Evolutionary conservation across 2,888 invertebrate genomes (phyloP), one percentile per base, ranked within the genome.

Genomic region (Chrysopilus asiliformis): DNA sequence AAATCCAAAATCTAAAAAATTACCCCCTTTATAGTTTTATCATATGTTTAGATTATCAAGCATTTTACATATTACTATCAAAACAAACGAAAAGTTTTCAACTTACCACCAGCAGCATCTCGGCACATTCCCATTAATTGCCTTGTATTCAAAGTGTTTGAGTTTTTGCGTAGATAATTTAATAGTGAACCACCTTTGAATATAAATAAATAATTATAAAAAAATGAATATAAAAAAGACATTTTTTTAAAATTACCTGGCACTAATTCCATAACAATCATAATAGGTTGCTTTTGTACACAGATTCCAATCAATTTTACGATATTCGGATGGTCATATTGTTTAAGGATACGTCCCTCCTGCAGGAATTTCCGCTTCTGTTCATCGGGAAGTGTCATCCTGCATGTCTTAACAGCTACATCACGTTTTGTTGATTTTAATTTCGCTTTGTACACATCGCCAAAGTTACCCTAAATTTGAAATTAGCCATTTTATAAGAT

Each of bases 181-280:
- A 94, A 67, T 38, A 95, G 68, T 2, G 94, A 91, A 30, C 94
- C 94, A 49, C 93, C 91, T 58, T 79, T 4, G 38, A 42, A 20
- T 3, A 31, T 16, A 27, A 27, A 20, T 26, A 19, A 20, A 32
- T 10, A 32, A 31, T 32, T 9, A 32, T 20, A 15, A 14, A 27
- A 36, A 20, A n/a, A 29, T 13, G 14, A 26, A 13, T 26, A 14
- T 16, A 25, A 26, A 15, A 20, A 18, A 19, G 15, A 34, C 2
- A 8, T 19, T n/a, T 14, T 28, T 29, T 13, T 9, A 2, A 34
- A 18, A 28, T 30, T 32, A 57, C 58, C 60, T 26, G 62, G 78
- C 30, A 94, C 94, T 43, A 91, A 72, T 67, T 97, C 97, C 95
- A 97, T 95, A 20, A 97, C 93, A 53, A 97, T 94, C 93, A 95